phyloP scores from a whole-genome alignment of 92 coral and sea anemone species.

The Ricordea florida region DNA sequence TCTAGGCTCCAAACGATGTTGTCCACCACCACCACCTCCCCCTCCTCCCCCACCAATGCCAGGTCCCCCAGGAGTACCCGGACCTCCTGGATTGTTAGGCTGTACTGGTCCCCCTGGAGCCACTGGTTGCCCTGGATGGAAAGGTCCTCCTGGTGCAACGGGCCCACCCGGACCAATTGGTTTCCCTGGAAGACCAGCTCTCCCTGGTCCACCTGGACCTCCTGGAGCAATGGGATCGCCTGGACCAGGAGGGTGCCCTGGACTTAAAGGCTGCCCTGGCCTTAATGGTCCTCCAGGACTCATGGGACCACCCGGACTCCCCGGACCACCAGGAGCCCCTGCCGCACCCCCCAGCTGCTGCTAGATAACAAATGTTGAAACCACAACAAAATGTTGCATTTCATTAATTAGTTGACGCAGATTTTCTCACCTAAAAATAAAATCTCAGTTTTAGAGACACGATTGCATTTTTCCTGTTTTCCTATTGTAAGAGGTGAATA shows the following conservation, averaged over 20 bases:
- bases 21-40: constrained; percentile 7
- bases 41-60: constrained; percentile 68
- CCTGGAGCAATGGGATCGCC: constrained; percentile 73
- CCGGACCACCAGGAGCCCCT: constrained; percentile 75
- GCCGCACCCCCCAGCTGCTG: constrained; percentile 24
- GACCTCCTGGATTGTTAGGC: constrained; percentile 74
- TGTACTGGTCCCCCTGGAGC: constrained; percentile 70
- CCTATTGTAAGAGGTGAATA: too few relatives aligned
- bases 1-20: not conserved
- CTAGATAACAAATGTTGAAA: too few relatives aligned
- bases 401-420: too few relatives aligned
- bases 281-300: constrained; percentile 61
- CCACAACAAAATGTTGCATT: too few relatives aligned
- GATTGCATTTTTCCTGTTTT: too few relatives aligned
- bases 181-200: constrained; percentile 55
- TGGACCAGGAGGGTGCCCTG: constrained; percentile 48
- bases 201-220: constrained; percentile 78
- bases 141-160: constrained; percentile 40
- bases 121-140: constrained; percentile 46
- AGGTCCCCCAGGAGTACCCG: constrained; percentile 72
- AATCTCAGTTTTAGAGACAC: too few relatives aligned
- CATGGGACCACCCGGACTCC: constrained; percentile 82
- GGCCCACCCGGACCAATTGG: constrained; percentile 68
- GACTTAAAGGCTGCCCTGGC: constrained; percentile 66
- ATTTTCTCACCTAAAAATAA: too few relatives aligned